Evolutionary conservation across 1,140 invertebrate genomes (phyloP).

Genomic region (Bombus haemorrhoidalis): DNA sequence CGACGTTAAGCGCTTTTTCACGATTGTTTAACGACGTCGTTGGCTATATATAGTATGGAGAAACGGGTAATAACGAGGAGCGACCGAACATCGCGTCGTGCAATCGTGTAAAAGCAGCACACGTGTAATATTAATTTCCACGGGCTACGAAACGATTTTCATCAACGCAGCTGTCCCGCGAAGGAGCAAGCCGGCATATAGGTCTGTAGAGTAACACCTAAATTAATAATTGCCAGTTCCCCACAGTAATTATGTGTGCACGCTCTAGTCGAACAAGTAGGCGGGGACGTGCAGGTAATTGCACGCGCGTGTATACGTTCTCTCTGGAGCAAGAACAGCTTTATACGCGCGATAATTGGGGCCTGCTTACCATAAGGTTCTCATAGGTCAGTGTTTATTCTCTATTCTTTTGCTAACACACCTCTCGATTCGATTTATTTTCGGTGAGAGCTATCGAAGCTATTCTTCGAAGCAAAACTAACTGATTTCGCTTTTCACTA

Average conservation of each 20-base stretch:
- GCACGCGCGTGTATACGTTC: conserved; percentile 49
- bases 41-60: too few species aligned
- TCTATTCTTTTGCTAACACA: not conserved
- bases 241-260: conserved; percentile 58
- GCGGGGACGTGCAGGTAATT: conserved; percentile 52
- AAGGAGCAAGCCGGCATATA: conserved; percentile 35
- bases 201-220: conserved; percentile 59
- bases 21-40: not conserved
- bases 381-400: not conserved
- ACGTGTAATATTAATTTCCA: conserved; percentile 25
- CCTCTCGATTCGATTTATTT: not conserved
- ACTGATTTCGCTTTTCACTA: not conserved
- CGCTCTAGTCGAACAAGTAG: conserved; percentile 27
- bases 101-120: not conserved
- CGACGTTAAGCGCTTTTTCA: not conserved
- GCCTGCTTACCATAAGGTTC: not conserved
- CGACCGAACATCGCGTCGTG: too few species aligned
- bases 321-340: not conserved
- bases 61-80: not conserved
- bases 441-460: not conserved
- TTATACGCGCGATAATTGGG: not conserved
- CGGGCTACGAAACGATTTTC: not conserved
- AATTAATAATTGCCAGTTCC: conserved; percentile 65
- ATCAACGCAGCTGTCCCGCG: conserved; percentile 7
- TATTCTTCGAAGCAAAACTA: not conserved